Conservation (phyloP, 2,797 vertebrate species). For the Knipowitschia caucasica region DNA sequence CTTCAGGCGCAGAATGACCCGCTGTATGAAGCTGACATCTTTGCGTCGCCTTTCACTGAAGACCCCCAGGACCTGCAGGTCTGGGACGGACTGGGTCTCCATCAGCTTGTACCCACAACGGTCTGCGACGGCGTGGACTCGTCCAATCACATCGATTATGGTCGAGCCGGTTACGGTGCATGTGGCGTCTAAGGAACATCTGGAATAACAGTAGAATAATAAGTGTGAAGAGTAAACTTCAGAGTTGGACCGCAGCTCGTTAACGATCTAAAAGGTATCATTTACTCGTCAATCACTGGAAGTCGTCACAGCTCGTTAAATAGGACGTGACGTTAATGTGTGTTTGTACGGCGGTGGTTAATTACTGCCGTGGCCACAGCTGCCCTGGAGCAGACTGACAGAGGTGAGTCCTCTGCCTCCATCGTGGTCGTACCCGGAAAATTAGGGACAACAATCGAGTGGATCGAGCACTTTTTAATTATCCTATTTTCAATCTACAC, state of each 20-base stretch:
- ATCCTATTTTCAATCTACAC: no score
- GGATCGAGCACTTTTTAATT: no score
- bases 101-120: constrained; percentile 37
- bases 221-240: neutral
- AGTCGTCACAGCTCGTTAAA: no score
- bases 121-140: constrained; percentile 17
- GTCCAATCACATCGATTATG: constrained; percentile 21
- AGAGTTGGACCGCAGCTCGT: neutral
- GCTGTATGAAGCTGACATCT: constrained; percentile 40
- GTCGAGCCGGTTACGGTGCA: constrained; percentile 29
- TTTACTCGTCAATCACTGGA: neutral
- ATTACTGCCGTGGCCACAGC: no score
- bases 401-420: no score
- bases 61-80: constrained; percentile 17
- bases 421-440: no score
- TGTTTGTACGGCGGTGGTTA: no score
- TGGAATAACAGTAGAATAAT: no score
- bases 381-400: no score
- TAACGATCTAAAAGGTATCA: neutral
- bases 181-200: constrained; percentile 17
- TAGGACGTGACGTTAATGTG: no score
- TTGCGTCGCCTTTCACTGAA: constrained; percentile 32
- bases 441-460: no score
- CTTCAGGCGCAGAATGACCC: constrained; percentile 24
- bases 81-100: neutral